Base-by-base conservation (phyloP, 1,140 invertebrate genomes). In the Drosophila quadrilineata region DNA sequence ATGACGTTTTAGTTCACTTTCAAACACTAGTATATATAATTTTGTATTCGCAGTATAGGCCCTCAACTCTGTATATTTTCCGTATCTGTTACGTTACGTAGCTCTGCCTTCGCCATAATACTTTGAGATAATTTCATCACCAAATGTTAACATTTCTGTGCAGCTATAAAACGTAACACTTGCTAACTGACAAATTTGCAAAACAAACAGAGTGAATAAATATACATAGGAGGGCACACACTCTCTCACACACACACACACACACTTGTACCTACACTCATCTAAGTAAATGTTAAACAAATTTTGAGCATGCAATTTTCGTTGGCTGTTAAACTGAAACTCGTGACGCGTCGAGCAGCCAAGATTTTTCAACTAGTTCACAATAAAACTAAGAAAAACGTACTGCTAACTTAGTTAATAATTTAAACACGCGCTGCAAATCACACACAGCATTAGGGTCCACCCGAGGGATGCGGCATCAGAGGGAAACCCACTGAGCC, bases 311-410 rank as follows among this genome's bases (percentile, higher is more conserved):
- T 62, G 50, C 77, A 68, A 67, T 60, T 64, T 63, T 50, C 40
- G 26, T 67, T 45, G 48, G 71, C 31, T 74, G 75, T 71, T 79
- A 75, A 82, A 72, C 58, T 52, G 54, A 72, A 76, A 77, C 77
- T 82, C 73, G 76, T 82, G 76, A 82, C 63, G 63, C 41, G 50
- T 10, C 50, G 16, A 52, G 40, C 19, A 21, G 24, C 17, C 21
- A 12, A 43, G 41, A 10, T 43, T 26, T 40, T 49, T 28, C 35
- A 59, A 50, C 38, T 24, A 33, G 35, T 24, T 40, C 19, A 40
- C 33, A 17, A 17, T 19, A 45, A 57, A 31, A 43, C 14, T 10
- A 29, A 54, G 21, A 49, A 35, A 26, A 53, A 46, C 33, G 16
- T 19, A 5, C 43, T 48, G 63, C 29, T 35, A 53, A 67, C 53